Evolutionary conservation across 2,888 invertebrate genomes (phyloP).

Genomic region (Ormyrus nitidulus): DNA sequence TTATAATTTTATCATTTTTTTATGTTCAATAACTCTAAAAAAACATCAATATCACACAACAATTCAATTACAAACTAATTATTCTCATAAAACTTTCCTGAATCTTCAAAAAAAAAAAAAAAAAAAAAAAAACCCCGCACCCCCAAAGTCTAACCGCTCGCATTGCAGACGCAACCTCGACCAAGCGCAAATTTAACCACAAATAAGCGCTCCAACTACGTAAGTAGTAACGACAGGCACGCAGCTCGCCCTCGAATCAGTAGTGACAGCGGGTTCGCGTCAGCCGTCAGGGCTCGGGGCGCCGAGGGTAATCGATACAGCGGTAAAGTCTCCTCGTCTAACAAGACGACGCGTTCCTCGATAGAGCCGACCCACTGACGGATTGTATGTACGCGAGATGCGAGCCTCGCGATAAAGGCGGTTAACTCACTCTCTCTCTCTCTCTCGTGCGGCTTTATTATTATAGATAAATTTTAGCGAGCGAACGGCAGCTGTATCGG

Average conservation of each 20-base stretch:
- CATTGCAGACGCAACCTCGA: neutral
- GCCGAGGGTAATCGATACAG: slow-evolving; percentile 34
- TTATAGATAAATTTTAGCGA: neutral
- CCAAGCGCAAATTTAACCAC: neutral
- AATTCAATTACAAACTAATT: too few relatives aligned
- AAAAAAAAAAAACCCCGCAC: too few relatives aligned
- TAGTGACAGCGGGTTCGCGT: slow-evolving; percentile 29
- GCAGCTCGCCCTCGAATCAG: slow-evolving; percentile 9
- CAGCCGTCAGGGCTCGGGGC: neutral
- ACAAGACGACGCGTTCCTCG: slow-evolving; percentile 35
- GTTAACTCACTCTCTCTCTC: too few relatives aligned
- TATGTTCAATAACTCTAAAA: too few relatives aligned
- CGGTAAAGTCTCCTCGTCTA: slow-evolving; percentile 37
- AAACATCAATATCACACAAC: too few relatives aligned
- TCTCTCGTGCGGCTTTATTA: too few relatives aligned
- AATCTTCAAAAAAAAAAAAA: neutral
- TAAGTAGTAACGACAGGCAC: slow-evolving; percentile 1
- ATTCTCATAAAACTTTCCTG: too few relatives aligned
- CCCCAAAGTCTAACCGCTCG: neutral
- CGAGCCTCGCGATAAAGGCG: slow-evolving; percentile 24
- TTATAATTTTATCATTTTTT: too few relatives aligned
- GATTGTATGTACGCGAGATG: slow-evolving; percentile 16
- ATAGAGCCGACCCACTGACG: slow-evolving; percentile 17
- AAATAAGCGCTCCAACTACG: too few relatives aligned
- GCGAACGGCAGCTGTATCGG: neutral